Base-by-base conservation (phyloP, 1,140 invertebrate species). In the Diprion similis region DNA sequence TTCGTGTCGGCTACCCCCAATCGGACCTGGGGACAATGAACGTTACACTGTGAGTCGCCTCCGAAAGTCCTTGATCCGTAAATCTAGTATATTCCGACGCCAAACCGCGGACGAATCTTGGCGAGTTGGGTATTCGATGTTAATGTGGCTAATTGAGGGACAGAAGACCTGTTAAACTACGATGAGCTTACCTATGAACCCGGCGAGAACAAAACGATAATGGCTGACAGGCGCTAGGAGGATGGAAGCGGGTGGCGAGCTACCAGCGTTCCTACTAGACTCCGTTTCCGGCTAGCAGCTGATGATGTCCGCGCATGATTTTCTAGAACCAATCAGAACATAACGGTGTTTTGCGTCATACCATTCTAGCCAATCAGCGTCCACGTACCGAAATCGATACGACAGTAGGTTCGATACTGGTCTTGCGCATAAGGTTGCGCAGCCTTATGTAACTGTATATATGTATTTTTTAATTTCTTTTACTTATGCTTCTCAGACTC, bases 181-280 rank as follows among this genome's bases (percentile, higher is more conserved):
- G 10, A 73, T 73, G 71, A 45, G 75, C 77, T 84, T 81, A 83
- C 83, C 82, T 45, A 79, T 81, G 78, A 84, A 80, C 84, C 86
- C 84, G 85, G 84, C 79, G 79, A 59, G 51, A 84, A 84, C 82
- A 78, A 83, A 84, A 77, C 83, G 80, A 81, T 80, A 86, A 88
- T 87, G 84, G 85, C 85, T 84, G 83, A 85, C 84, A 84, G 80
- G 82, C 84, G 81, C 80, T 84, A 77, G 77, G 78, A 82, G 85
- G 85, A 85, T 84, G 86, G 86, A 87, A 88, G 82, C 82, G 78
- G 74, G 79, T 78, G 77, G 51, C 51, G 9, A 59, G 51, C 51
- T 59, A 59, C 51, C 51, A 59, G 51, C 51, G 51, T 59, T 59
- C 51, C 51, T 59, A 80, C 83, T 84, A 77, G 76, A 74, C 75